Conservation (phyloP, 2,113 vertebrate genomes). For the Chloebia gouldiae region DNA sequence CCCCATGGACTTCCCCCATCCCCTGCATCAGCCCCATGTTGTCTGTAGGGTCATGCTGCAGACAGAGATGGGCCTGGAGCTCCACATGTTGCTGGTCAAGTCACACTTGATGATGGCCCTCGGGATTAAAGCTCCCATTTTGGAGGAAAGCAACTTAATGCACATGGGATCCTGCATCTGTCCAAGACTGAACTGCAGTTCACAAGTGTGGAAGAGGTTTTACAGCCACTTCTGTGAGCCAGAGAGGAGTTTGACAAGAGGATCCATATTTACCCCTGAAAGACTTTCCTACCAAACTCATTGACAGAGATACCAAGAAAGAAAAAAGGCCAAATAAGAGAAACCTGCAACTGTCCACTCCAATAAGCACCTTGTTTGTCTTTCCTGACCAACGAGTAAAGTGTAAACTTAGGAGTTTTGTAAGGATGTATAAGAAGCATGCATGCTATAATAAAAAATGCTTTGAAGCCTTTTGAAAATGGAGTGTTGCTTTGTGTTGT, state of each 20-base stretch:
- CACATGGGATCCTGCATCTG: accelerated
- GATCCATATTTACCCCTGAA: not conserved
- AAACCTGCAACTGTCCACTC: not conserved
- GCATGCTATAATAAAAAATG: not conserved
- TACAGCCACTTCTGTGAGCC: not conserved
- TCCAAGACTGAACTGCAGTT: not conserved
- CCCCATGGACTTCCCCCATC: not conserved
- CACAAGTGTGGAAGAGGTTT: not conserved
- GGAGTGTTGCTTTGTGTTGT: not conserved
- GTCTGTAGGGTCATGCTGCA: not conserved
- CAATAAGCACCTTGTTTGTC: not conserved
- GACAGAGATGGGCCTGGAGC: not conserved
- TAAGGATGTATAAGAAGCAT: not conserved
- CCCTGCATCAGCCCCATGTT: not conserved
- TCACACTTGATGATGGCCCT: too few relatives aligned
- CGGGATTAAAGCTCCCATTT: not conserved
- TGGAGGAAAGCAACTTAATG: not conserved
- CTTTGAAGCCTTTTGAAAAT: not conserved
- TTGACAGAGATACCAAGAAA: not conserved
- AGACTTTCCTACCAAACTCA: not conserved
- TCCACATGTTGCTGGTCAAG: not conserved
- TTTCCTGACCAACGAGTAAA: not conserved
- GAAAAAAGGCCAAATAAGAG: not conserved
- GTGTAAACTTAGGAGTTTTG: not conserved
- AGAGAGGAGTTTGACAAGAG: not conserved